phyloP scores from a whole-genome alignment of 2,113 vertebrate species.

The Ginglymostoma cirratum region DNA sequence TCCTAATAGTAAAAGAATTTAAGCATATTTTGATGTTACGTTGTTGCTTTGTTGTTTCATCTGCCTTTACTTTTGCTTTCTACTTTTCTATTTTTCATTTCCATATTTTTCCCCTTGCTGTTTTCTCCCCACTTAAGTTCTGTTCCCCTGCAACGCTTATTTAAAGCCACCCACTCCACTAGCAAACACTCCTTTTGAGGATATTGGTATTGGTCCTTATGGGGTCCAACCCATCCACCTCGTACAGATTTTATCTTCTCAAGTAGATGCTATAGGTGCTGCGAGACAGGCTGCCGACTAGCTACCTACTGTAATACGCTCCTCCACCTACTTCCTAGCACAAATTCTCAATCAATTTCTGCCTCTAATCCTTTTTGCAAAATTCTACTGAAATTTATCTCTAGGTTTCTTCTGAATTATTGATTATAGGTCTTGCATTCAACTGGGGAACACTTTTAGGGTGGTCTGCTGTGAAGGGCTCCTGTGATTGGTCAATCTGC shows the following conservation, averaged over 20 bases:
- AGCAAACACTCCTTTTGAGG: no score
- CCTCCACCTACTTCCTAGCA: background rate
- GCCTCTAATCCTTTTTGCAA: background rate
- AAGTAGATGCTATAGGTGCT: background rate
- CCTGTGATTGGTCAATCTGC: slow-evolving; percentile 82
- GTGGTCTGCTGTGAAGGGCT: slow-evolving; percentile 80
- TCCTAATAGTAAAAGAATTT: background rate
- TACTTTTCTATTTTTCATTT: no score
- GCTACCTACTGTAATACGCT: background rate
- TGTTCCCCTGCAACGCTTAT: no score
- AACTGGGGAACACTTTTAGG: slow-evolving; percentile 93
- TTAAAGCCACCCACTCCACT: no score
- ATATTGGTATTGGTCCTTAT: no score
- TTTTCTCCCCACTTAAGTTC: no score
- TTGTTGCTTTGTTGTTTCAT: no score
- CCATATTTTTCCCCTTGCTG: no score
- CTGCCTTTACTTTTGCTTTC: no score
- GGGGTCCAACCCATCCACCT: background rate
- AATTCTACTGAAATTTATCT: background rate
- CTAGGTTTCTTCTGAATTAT: background rate
- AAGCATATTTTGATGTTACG: no score
- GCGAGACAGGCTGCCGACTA: background rate
- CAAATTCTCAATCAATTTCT: background rate
- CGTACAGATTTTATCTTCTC: background rate
- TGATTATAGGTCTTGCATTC: slow-evolving; percentile 72